Conservation (phyloP, 2,113 vertebrate genomes). For the Martes martes region DNA sequence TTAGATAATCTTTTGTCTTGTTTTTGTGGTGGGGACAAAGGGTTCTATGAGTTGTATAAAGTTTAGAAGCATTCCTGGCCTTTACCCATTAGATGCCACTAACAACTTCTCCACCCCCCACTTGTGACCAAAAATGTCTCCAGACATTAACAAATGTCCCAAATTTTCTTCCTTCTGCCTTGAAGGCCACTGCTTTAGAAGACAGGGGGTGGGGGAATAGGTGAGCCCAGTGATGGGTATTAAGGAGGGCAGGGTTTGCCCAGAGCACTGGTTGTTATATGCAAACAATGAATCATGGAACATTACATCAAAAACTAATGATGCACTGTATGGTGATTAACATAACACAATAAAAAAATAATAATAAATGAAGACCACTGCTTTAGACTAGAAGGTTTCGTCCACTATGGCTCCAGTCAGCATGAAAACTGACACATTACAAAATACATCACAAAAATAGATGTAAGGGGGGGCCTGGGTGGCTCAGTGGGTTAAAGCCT, state of each 20-base stretch:
- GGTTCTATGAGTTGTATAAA: not conserved
- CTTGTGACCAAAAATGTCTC: constrained; percentile 12
- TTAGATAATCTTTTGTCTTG: not conserved
- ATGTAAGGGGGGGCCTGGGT: no score
- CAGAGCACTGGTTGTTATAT: no score
- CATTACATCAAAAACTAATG: no score
- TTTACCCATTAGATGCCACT: not conserved
- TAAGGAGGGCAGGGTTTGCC: no score
- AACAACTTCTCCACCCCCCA: not conserved
- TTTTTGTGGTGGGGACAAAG: not conserved
- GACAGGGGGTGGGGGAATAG: no score
- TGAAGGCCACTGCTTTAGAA: not conserved
- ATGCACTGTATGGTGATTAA: no score
- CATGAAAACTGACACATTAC: not conserved
- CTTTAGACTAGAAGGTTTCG: constrained; percentile 5
- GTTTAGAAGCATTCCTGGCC: constrained; percentile 23
- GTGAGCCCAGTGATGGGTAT: no score
- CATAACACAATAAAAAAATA: no score
- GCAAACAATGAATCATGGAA: no score
- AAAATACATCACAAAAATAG: not conserved
- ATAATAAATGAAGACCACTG: not conserved
- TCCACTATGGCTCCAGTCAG: not conserved
- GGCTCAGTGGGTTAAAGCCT: no score
- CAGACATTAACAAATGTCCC: not conserved
- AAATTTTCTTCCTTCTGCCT: not conserved